Evolutionary conservation across 2,113 vertebrate genomes (phyloP), one percentile per base, ranked within the genome.

Genomic region (Gadus chalcogrammus): DNA sequence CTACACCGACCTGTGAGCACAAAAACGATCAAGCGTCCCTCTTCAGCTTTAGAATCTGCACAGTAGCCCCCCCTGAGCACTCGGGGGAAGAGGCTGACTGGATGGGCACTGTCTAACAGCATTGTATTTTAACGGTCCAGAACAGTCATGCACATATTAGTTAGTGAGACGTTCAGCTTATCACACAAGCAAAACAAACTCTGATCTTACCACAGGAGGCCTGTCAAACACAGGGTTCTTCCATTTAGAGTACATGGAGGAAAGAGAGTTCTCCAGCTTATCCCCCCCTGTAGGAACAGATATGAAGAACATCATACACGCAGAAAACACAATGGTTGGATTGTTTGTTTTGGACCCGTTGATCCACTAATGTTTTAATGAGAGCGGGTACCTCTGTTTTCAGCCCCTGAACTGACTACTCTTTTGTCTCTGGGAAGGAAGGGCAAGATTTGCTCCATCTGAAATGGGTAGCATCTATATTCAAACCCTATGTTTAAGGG

Each of bases 401-500:
- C 89, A 81, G 85, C 89, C 87, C 86, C 92, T 91, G 89, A 84
- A 77, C 90, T 76, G 82, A 76, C 73, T 69, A 88, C 87, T 87
- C 93, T 96, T 71, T 94, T 92, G 89, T 89, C 82, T 80, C 71
- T 92, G 75, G 95, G 95, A 73, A 99, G 91, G 89, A 99, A 99
- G 68, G 97, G 96, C 81, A 95, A 90, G 78, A 98, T 88, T 87
- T 91, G 80, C 76, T 94, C 91, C 85, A 92, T 91, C 85, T 94
- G 94, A 92, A 98, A 98, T 15, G 96, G 96, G 87, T 98, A 94
- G 84, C 96, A 96, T 77, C 90, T 94, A 92, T 93, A 94, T 84
- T 94, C 94, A 91, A 92, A 82, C 52, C 97, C 97, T 99, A 89
- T 83, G 89, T 69, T 65, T 72, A 78, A 88, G 78, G 80, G 27